Evolutionary conservation across 2,113 vertebrate species (phyloP), one percentile per base, ranked within the genome.

Genomic region (Upupa epops): DNA sequence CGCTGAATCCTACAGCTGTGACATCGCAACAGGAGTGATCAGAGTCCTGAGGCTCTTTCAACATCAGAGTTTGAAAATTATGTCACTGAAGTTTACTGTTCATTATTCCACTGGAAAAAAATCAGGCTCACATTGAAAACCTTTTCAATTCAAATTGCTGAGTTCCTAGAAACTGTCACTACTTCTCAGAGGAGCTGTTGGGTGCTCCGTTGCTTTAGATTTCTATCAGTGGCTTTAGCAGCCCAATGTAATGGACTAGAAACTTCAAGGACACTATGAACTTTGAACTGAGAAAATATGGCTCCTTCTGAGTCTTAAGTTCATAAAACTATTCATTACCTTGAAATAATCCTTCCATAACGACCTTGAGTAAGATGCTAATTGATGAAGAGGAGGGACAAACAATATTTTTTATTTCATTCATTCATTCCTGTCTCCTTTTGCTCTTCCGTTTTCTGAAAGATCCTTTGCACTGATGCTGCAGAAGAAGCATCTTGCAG

Each of bases 41-140:
- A 34, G 73, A 71, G 42, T 60, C 80, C 65, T 51, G 45, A 78
- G 78, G 77, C 54, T 68, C 46, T 88, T 93, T 79, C 79, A 90
- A 49, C 54, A 81, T 5, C 13, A 77, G 12, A 45, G 60, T 83
- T 56, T 83, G 61, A 88, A 87, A 94, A 74, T n/a, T n/a, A 64
- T 54, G 13, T 34, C 3, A 5, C 26, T 90, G 65, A 95, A 92
- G 89, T 80, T 74, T 74, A 68, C 49, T 88, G 49, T 75, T 95
- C 49, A 37, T 87, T 89, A 86, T 81, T 81, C 71, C 55, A 85
- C 61, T 72, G 69, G 72, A 80, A 72, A 83, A 82, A 86, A 89
- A 7, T 18, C 79, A 86, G 61, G 31, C 65, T 88, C 56, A 61
- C 69, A 93, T 26, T 29, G 45, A 83, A 91, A 90, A 58, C 20